Base-by-base conservation (phyloP, 1,140 invertebrate genomes). In the Dreissena rostriformis region DNA sequence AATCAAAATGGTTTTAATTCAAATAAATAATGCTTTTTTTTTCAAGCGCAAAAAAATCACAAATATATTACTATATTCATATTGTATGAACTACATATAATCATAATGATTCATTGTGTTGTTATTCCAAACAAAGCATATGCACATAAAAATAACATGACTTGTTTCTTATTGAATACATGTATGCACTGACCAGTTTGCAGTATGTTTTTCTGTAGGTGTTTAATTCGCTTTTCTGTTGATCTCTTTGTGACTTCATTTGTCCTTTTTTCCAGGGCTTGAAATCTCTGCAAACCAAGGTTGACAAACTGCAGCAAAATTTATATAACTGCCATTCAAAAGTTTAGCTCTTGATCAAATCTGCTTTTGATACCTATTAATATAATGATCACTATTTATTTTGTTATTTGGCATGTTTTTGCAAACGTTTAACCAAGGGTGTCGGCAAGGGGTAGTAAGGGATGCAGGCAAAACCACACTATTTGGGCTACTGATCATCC, bases 211-310 rank as follows among this genome's bases (percentile, higher is more conserved):
- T 88, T 89, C 61, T 90, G 87, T 15, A 91, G 72, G 68, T 89
- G 84, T 86, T 86, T 88, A 5, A 90, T 88, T 52, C 90, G 82
- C 75, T 88, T 91, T 70, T 91, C 88, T 71, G 89, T 90, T 66
- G 90, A 90, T 71, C 84, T 86, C 72, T 81, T 88, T 61, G 89
- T 90, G 10, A 87, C 83, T 19, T 90, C 89, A 83, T 91, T 86
- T 72, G 88, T 90, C 77, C 86, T 89, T 67, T 90, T 91, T 79
- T 88, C 83, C 29, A 90, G 39, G n/a, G 70, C 65, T 84, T 91
- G 84, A 61, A 91, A 91, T 87, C 87, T 91, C 90, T 91, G 49
- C n/a, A 80, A 80, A 53, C 57, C 79, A 68, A 81, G 71, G 61
- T 70, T n/a, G 28, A 67, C 7, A 52, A 51, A 1, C 24, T 28